Base-by-base conservation (phyloP, 2,797 vertebrate genomes). In the Manis pentadactyla region DNA sequence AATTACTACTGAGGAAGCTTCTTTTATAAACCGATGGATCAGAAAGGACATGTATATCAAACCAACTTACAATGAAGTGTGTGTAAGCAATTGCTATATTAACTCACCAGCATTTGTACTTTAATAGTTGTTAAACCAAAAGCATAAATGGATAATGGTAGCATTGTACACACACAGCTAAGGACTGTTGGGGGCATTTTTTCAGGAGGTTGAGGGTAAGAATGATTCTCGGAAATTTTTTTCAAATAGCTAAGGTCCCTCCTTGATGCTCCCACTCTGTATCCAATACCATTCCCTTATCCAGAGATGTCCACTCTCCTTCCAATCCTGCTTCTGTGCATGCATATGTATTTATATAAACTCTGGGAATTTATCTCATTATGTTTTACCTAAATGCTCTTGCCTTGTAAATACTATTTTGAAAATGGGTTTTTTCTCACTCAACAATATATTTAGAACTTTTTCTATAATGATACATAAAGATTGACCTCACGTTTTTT, bases 101-200 rank as follows among this genome's bases (percentile, higher is more conserved):
- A 69, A 78, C 46, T 34, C 21, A 68, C 9, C 63, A 51, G 23
- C 25, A 73, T 74, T 83, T 82, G 23, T 53, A 66, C 59, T 64
- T 82, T 84, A 92, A 82, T 66, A 86, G 68, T 68, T 89, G 79
- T 69, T 86, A 81, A 92, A 84, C 31, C 66, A 19, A 83, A 88
- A 95, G 27, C 18, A 75, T 74, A 81, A 93, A 39, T 64, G 51
- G 71, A 31, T 84, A 59, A 64, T 17, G 18, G 66, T 39, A 74
- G 61, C 27, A 37, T 39, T 39, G 27, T 53, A 34, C 71, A 75
- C 64, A 81, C 46, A 46, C 39, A 73, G 55, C n/a, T 64, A 42
- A 61, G 39, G 57, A 39, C 42, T 64, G 18, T 3, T 57, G 8
- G 81, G 27, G 37, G 85, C 74, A 89, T 49, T 77, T 46, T 37